Evolutionary conservation across 2,113 vertebrate genomes (phyloP).

Genomic region (Cynoglossus semilaevis): DNA sequence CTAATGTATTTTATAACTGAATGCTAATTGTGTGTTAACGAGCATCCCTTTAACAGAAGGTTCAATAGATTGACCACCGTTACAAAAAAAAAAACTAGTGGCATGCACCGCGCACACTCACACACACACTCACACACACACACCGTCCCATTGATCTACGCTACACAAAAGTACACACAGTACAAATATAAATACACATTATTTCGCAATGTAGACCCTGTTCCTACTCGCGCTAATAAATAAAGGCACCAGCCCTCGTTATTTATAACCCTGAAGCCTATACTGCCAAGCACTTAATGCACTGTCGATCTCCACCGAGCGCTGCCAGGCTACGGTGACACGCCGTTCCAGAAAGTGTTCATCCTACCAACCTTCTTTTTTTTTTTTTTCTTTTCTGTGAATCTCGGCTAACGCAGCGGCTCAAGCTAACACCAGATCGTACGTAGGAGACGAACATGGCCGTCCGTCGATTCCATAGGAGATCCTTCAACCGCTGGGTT

Average conservation of each 20-base stretch:
- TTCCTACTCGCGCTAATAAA: constrained; percentile 33
- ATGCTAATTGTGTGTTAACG: constrained; percentile 76
- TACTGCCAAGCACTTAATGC: constrained; percentile 72
- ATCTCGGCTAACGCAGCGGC: constrained; percentile 36
- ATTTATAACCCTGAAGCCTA: constrained; percentile 56
- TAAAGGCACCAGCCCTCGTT: constrained; percentile 54
- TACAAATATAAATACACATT: constrained; percentile 51
- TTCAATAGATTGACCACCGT: constrained; percentile 67
- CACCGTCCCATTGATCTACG: constrained; percentile 22
- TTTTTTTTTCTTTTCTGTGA: constrained; percentile 24
- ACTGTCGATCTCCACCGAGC: constrained; percentile 60
- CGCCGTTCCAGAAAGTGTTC: constrained; percentile 41
- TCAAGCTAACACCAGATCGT: too few species aligned
- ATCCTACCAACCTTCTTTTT: constrained; percentile 23
- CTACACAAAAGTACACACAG: constrained; percentile 55
- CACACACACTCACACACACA: constrained; percentile 24
- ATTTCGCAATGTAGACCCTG: constrained; percentile 44
- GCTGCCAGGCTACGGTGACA: constrained; percentile 62
- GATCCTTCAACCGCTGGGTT: too few species aligned
- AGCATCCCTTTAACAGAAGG: constrained; percentile 81
- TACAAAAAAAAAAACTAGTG: constrained; percentile 50
- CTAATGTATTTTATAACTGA: constrained; percentile 77
- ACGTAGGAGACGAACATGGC: too few species aligned
- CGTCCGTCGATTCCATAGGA: too few species aligned
- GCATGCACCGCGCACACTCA: constrained; percentile 53